Percentiles rank a stretch among this genome's conserved stretches.
These are phyloP conservation scores for Drosophila buzzatii DNA, from an alignment of 2,888 invertebrate species.

Conservation along the genomic window DNA sequence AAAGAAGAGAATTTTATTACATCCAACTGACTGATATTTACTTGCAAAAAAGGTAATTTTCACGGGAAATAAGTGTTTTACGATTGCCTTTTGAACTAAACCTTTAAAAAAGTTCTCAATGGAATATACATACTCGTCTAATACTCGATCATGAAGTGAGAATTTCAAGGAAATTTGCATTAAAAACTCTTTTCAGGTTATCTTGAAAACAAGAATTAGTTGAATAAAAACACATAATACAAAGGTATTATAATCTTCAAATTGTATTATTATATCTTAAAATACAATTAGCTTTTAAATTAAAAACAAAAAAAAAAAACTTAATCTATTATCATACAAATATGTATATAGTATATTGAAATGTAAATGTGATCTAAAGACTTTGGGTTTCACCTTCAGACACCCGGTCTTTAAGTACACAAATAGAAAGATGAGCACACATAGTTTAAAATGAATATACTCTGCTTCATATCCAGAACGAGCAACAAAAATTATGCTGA, in stretches of 20 bases:
- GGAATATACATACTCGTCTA: neutral
- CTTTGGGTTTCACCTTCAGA: too few species aligned
- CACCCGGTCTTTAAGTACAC: too few species aligned
- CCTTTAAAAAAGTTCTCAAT: neutral
- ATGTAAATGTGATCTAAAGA: too few species aligned
- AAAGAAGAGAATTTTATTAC: too few species aligned
- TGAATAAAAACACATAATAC: neutral
- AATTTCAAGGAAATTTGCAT: neutral
- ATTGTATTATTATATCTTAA: too few species aligned
- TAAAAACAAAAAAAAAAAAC: too few species aligned
- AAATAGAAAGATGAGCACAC: neutral
- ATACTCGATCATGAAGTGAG: neutral
- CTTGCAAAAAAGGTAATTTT: neutral
- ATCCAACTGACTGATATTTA: neutral
- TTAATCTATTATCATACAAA: too few species aligned
- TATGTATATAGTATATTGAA: too few species aligned
- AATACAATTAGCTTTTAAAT: too few species aligned
- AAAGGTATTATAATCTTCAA: neutral
- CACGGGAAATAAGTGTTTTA: neutral
- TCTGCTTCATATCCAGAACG: neutral
- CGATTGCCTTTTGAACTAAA: neutral
- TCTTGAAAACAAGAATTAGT: neutral
- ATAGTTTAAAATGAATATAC: neutral
- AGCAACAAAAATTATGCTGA: constrained; percentile 66
- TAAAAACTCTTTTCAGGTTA: neutral